These are phyloP conservation scores for Tragelaphus scriptus DNA, from an alignment of 2,113 vertebrate species.

Conservation along the genomic window DNA sequence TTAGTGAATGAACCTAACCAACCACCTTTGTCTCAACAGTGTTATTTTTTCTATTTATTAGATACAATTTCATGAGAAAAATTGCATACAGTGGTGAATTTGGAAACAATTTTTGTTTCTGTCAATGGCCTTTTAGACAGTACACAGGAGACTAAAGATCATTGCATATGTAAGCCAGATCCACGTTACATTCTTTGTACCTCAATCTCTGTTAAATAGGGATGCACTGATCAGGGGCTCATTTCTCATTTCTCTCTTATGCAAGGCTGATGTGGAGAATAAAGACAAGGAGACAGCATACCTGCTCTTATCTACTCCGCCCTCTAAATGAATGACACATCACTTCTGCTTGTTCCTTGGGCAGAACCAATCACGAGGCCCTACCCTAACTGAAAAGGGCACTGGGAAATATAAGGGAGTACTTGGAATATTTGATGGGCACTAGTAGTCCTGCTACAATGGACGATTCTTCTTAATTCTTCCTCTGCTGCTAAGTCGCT, in stretches of 20 bases:
- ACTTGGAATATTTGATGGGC: background rate
- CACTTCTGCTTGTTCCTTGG: background rate
- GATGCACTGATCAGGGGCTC: background rate
- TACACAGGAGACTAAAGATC: background rate
- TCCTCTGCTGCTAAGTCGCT: background rate
- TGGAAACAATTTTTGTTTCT: background rate
- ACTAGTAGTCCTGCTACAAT: background rate
- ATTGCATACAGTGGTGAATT: background rate
- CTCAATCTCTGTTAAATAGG: background rate
- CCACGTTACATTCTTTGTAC: background rate
- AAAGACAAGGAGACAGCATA: background rate
- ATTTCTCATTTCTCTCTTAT: conserved; percentile 22
- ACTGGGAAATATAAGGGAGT: background rate
- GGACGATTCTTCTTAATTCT: background rate
- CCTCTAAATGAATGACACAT: background rate
- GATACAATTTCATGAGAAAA: background rate
- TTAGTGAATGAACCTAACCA: background rate
- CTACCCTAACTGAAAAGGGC: background rate
- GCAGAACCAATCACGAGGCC: background rate
- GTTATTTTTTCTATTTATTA: background rate
- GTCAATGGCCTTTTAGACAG: background rate
- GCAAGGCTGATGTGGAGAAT: background rate
- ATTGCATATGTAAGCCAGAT: background rate
- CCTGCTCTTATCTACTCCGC: background rate
- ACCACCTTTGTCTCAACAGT: background rate